Evolutionary conservation across 2,888 invertebrate genomes (phyloP).

Genomic region (Parnassius glacialis): DNA sequence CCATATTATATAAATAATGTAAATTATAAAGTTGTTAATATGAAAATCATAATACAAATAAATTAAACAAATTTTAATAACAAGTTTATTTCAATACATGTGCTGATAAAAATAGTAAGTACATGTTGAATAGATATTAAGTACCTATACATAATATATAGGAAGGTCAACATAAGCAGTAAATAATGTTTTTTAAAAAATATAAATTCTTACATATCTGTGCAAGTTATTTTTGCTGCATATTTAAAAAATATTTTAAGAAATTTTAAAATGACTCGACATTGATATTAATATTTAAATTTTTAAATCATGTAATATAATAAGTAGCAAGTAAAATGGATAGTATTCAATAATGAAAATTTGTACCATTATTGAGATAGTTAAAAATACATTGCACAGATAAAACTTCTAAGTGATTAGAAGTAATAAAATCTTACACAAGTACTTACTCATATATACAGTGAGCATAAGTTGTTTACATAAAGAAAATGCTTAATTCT

Average conservation of each 20-base stretch:
- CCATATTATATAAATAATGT: background rate
- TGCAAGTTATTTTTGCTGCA: slow-evolving; percentile 12
- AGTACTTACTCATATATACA: slow-evolving; percentile 45
- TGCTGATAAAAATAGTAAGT: slow-evolving; percentile 61
- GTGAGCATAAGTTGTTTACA: slow-evolving; percentile 58
- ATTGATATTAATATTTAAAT: too few relatives aligned
- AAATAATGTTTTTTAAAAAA: slow-evolving; percentile 32
- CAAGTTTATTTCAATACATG: slow-evolving; percentile 75
- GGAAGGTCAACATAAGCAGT: slow-evolving; percentile 48
- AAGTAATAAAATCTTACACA: slow-evolving; percentile 34
- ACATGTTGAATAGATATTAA: slow-evolving; percentile 53
- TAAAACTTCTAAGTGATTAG: slow-evolving; percentile 7
- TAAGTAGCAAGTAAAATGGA: background rate
- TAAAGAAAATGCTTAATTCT: slow-evolving; percentile 63
- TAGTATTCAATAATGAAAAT: slow-evolving; percentile 8
- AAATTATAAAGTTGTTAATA: background rate
- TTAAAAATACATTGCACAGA: slow-evolving; percentile 17
- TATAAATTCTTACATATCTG: slow-evolving; percentile 31
- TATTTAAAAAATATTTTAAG: too few relatives aligned
- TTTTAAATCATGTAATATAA: too few relatives aligned
- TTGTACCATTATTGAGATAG: slow-evolving; percentile 28
- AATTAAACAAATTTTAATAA: slow-evolving; percentile 67
- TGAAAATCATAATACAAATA: slow-evolving; percentile 40
- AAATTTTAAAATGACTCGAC: too few relatives aligned
- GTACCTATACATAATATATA: slow-evolving; percentile 38